Percentiles rank a stretch among this genome's conserved stretches.
These are phyloP conservation scores for Patella caerulea DNA, from an alignment of 2,888 invertebrate genomes.

Conservation along the genomic window DNA sequence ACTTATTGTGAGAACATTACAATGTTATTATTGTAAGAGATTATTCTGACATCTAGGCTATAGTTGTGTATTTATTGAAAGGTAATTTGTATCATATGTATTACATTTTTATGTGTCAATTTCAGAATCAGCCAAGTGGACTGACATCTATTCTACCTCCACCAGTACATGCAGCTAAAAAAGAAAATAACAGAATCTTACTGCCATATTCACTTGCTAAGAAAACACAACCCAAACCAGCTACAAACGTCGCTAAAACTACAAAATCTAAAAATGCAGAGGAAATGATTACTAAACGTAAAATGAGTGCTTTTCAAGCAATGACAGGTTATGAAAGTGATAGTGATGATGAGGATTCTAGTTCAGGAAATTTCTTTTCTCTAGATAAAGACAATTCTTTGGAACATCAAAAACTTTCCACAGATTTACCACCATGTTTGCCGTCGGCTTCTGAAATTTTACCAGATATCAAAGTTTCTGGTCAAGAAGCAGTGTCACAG, in stretches of 20 bases:
- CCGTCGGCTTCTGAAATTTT: constrained; percentile 2
- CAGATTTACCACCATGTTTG: constrained; percentile 18
- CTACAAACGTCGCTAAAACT: not conserved
- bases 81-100: not conserved
- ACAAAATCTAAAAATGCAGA: constrained; percentile 22
- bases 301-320: constrained; percentile 31
- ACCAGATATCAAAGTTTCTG: not conserved
- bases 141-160: constrained; percentile 58
- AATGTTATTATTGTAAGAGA: too few species aligned
- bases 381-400: constrained; percentile 31
- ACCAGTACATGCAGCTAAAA: constrained; percentile 56
- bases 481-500: not conserved
- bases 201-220: constrained; percentile 54
- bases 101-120: constrained; percentile 14
- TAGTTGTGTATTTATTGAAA: too few species aligned
- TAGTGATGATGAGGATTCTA: constrained; percentile 50
- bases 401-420: not conserved
- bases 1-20: too few species aligned
- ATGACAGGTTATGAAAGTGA: constrained; percentile 51
- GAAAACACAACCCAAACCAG: constrained; percentile 27
- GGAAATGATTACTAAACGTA: constrained; percentile 20
- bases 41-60: too few species aligned
- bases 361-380: constrained; percentile 48
- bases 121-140: constrained; percentile 49
- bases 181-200: constrained; percentile 58